Conservation (phyloP, 2,888 invertebrate genomes). For the Drosophila fulvimacula region DNA sequence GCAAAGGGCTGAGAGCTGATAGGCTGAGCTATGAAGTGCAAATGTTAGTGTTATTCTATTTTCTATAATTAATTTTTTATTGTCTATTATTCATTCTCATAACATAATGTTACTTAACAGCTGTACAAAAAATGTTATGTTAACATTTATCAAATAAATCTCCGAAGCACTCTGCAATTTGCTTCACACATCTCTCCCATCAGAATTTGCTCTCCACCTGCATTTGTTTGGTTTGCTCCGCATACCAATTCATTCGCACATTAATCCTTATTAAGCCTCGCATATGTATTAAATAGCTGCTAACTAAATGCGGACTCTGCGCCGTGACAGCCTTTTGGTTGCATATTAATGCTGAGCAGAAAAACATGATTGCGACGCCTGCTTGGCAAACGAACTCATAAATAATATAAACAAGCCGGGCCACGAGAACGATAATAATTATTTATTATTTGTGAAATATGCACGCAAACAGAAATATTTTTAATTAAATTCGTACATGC, state of each 20-base stretch:
- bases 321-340: constrained; percentile 9
- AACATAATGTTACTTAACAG: too few species aligned
- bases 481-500: constrained; percentile 80
- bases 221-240: neutral
- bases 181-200: neutral
- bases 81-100: too few species aligned
- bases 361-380: constrained; percentile 65
- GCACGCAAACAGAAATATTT: constrained; percentile 71
- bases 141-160: too few species aligned
- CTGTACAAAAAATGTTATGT: too few species aligned
- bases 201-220: neutral
- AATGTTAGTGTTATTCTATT: too few species aligned
- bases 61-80: too few species aligned
- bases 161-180: neutral
- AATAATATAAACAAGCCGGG: constrained; percentile 68
- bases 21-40: too few species aligned
- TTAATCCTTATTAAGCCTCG: constrained; percentile 15
- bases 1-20: too few species aligned
- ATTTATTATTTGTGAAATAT: constrained; percentile 77
- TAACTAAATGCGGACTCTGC: constrained; percentile 15
- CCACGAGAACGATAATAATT: constrained; percentile 66
- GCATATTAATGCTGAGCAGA: constrained; percentile 47
- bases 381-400: constrained; percentile 56
- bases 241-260: constrained; percentile 23
- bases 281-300: neutral